Conservation (phyloP, 2,888 invertebrate species). For the Noctua pronuba region DNA sequence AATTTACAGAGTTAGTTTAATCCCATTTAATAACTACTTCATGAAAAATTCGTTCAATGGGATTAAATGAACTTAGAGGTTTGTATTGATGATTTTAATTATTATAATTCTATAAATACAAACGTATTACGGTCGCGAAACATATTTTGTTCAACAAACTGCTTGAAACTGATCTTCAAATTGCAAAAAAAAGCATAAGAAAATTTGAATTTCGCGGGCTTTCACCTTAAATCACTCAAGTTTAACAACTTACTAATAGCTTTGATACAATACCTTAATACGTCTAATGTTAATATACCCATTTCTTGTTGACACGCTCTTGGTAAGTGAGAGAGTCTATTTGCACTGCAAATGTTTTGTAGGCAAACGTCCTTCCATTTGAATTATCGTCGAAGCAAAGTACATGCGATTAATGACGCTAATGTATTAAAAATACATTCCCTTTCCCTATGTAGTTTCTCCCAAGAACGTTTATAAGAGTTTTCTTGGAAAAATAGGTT, state of each 20-base stretch:
- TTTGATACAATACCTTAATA: constrained; percentile 17
- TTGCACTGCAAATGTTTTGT: constrained; percentile 8
- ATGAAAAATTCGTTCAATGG: too few species aligned
- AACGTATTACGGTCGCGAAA: too few species aligned
- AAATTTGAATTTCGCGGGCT: too few species aligned
- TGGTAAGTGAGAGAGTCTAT: constrained; percentile 14
- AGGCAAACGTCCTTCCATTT: not conserved
- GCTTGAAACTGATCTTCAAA: too few species aligned
- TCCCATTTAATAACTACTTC: too few species aligned
- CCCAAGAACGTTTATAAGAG: not conserved
- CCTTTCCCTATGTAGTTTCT: not conserved
- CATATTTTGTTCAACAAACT: too few species aligned
- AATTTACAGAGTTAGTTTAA: too few species aligned
- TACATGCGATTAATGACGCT: constrained; percentile 1
- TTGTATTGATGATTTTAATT: too few species aligned
- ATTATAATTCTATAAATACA: too few species aligned
- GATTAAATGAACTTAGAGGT: too few species aligned
- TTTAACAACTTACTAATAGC: constrained; percentile 16
- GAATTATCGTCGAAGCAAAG: constrained; percentile 1
- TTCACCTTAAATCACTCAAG: not conserved
- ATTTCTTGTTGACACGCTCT: constrained; percentile 8
- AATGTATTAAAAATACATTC: not conserved
- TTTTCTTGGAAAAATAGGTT: constrained; percentile 21
- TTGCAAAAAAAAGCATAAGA: too few species aligned
- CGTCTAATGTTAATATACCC: constrained; percentile 1